Conservation (phyloP, 2,888 invertebrate genomes). For the Linnaemya vulpina region DNA sequence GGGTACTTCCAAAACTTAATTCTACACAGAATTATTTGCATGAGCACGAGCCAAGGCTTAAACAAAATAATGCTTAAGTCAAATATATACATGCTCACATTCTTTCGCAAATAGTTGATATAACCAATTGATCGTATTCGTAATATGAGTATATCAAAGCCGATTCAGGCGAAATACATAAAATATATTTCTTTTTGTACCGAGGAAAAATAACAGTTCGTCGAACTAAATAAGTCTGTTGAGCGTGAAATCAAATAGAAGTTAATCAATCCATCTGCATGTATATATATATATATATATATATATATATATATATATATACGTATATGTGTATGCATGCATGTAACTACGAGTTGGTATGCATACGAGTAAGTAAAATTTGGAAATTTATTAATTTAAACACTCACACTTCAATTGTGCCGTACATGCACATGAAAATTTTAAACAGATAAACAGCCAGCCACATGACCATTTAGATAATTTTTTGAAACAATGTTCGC, state of each 20-base stretch:
- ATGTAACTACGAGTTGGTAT: neutral
- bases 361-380: conserved; percentile 11
- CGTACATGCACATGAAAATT: conserved; percentile 33
- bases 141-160: neutral
- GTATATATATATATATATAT: too few relatives aligned
- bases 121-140: neutral
- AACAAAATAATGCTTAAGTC: too few relatives aligned
- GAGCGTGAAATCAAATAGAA: conserved; percentile 59
- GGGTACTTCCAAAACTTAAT: neutral
- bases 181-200: neutral
- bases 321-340: too few relatives aligned
- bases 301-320: too few relatives aligned
- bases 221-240: conserved; percentile 53
- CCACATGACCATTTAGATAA: conserved; percentile 40
- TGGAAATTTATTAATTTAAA: conserved; percentile 32
- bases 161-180: neutral
- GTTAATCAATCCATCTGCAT: conserved; percentile 41
- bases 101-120: neutral
- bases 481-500: conserved; percentile 34
- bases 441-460: neutral
- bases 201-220: conserved; percentile 50
- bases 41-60: neutral
- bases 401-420: conserved; percentile 13
- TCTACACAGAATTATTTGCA: neutral
- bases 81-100: neutral